Base-by-base conservation (phyloP, 1,140 invertebrate genomes). In the Ostrea edulis region DNA sequence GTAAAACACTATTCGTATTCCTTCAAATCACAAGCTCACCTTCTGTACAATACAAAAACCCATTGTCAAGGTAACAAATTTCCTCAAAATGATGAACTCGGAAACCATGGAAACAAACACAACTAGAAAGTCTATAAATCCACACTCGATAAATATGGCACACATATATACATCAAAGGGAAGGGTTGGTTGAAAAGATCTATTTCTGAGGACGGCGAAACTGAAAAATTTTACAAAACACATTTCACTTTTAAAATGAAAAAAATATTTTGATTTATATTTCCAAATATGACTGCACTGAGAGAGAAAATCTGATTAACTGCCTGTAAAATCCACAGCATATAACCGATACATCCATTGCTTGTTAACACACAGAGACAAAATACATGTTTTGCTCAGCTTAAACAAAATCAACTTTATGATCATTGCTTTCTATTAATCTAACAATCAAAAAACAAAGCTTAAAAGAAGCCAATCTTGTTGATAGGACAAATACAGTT, bases 181-280 rank as follows among this genome's bases (percentile, higher is more conserved):
- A 77, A 35, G 68, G 25, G 22, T 35, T 29, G 68, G 68, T 25
- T 77, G 25, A 77, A 77, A 77, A 77, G 68, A 77, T 25, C 68
- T 77, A 77, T 77, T 77, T 77, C 68, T 77, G 68, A 77, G 68
- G 68, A 25, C 29, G 68, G 17, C 82, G 44, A 54, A 83, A 83
- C 82, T 83, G 82, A 53, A 83, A 83, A 83, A 83, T 52, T 83
- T 83, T 22, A 83, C 53, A 83, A 83, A 53, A 53, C 51, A 83
- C 22, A 83, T 54, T 17, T 53, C 51, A 52, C 17, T 53, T 22
- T 83, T 11, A 53, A n/a, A 9, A 51, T 82, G 0, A 14, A 52
- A 9, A 5, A 54, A 52, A 52, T 83, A 52, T 82, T 11, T 83
- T 22, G 52, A 53, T 35, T 35, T 81, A 35, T 20, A 81, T 81